phyloP scores from a whole-genome alignment of 2,113 vertebrate species.

The Centropristis striata region DNA sequence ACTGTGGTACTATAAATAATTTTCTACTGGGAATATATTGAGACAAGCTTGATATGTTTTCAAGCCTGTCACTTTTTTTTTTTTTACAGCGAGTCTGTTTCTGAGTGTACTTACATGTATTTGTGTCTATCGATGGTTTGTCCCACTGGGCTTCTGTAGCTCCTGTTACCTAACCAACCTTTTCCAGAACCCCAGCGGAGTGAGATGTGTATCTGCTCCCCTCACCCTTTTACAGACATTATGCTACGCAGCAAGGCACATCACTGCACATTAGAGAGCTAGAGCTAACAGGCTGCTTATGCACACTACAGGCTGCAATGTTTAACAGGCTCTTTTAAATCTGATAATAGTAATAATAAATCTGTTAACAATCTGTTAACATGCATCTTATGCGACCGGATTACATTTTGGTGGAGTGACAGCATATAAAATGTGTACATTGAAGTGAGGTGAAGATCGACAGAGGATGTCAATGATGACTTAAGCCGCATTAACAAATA shows the following conservation, averaged over 20 bases:
- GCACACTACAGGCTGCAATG: slow-evolving; percentile 2
- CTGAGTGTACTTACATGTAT: not conserved
- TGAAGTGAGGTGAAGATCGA: not conserved
- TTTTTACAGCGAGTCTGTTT: not conserved
- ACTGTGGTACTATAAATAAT: not conserved
- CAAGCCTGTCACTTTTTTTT: too few relatives aligned
- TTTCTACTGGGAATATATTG: not conserved
- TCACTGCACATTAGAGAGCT: slow-evolving; percentile 31
- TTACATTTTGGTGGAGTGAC: slow-evolving; percentile 6
- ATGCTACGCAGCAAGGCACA: slow-evolving; percentile 58
- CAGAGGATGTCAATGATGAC: not conserved
- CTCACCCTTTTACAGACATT: slow-evolving; percentile 44
- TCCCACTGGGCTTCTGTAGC: slow-evolving; percentile 2
- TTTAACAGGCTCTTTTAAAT: slow-evolving; percentile 4
- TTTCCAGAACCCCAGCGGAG: slow-evolving; percentile 33
- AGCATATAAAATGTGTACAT: not conserved
- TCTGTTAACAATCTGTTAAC: too few relatives aligned
- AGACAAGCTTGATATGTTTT: too few relatives aligned
- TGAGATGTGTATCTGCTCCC: slow-evolving; percentile 1
- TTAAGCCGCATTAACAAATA: not conserved
- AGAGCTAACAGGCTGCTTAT: slow-evolving; percentile 11
- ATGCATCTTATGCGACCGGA: not conserved
- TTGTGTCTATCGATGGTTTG: slow-evolving; percentile 11
- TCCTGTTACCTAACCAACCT: not conserved
- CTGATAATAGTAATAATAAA: too few relatives aligned